These are phyloP conservation scores for Mus spretus DNA, from an alignment of 2,797 vertebrate genomes.

Conservation along the genomic window DNA sequence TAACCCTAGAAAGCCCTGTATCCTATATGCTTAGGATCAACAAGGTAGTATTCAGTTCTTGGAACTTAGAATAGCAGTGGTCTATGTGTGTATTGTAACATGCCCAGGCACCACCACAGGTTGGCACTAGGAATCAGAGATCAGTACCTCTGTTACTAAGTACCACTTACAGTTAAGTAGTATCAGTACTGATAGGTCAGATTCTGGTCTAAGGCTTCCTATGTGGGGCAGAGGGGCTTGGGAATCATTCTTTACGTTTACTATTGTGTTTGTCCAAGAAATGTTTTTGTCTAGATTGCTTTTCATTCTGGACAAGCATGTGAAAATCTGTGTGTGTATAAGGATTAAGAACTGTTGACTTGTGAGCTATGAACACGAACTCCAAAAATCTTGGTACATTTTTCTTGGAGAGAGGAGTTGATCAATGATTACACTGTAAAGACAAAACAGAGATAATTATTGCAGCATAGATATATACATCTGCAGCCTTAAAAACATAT, in stretches of 20 bases:
- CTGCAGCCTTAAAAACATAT: not conserved
- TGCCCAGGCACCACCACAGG: not conserved
- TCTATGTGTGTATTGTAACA: not conserved
- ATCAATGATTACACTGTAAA: conserved; percentile 16
- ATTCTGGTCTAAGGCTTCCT: not conserved
- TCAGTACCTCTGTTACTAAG: not conserved
- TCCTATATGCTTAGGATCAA: not conserved
- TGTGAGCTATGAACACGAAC: conserved; percentile 40
- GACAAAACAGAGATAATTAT: conserved; percentile 35
- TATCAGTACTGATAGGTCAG: not conserved
- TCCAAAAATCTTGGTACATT: conserved; percentile 9
- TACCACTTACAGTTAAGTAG: not conserved
- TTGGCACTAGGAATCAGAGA: not conserved
- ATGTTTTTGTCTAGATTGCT: not conserved
- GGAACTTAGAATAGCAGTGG: conserved; percentile 26
- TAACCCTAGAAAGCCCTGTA: conserved; percentile 1
- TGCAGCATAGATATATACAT: not conserved
- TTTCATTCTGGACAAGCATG: not conserved
- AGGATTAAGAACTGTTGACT: not conserved
- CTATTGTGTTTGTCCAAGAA: conserved; percentile 10
- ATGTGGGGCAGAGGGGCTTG: not conserved
- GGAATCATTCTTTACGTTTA: conserved; percentile 16
- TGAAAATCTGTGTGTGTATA: not conserved
- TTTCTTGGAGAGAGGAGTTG: conserved; percentile 3
- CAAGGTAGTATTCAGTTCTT: not conserved